Base-by-base conservation (phyloP, 2,797 vertebrate species). In the Enteromius treurensis region DNA sequence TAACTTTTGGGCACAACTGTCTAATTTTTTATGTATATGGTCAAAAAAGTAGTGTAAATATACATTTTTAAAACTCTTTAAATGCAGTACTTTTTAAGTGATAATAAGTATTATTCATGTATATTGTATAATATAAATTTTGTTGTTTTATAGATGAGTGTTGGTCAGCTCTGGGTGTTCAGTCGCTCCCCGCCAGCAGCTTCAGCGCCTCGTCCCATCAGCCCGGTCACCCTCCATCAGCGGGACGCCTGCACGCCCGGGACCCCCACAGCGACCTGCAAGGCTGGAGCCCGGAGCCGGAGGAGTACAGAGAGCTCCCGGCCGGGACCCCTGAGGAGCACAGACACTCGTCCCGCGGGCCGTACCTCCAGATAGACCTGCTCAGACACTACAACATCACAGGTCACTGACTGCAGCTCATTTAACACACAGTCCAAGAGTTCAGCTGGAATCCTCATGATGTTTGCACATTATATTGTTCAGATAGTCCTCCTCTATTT, bases 351-450 rank as follows among this genome's bases (percentile, higher is more conserved):
- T 82, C 81, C 15, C 81, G 64, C 0, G 91, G 90, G 0, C 95
- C 93, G 0, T 96, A 93, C 86, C 89, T 97, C 1, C 95, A 97
- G 88, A 92, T 96, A 65, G 93, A 98, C 90, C 90, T 98, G 47
- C 93, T 94, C 77, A 84, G 51, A 84, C 84, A 91, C 1, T 86
- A 89, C 86, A 97, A 97, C 89, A 92, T 98, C 87, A 97, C 96
- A 0, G 97, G 97, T 97, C 88, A 84, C 73, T 34, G 17, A 40
- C 6, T 42, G 6, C 32, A 5, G 3, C 67, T n/a, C 13, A 2
- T 26, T 62, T 62, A 62, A 15, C 23, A 14, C 26, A 14, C 13
- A 29, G 58, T 26, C 58, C 5, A 26, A 6, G 23, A 62, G 23
- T 45, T 8, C 32, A 11, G 5, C 7, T 34, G 21, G 19, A 19